These are phyloP conservation scores for Forbesichthys agassizii DNA, from an alignment of 2,113 vertebrate genomes.

Conservation along the genomic window DNA sequence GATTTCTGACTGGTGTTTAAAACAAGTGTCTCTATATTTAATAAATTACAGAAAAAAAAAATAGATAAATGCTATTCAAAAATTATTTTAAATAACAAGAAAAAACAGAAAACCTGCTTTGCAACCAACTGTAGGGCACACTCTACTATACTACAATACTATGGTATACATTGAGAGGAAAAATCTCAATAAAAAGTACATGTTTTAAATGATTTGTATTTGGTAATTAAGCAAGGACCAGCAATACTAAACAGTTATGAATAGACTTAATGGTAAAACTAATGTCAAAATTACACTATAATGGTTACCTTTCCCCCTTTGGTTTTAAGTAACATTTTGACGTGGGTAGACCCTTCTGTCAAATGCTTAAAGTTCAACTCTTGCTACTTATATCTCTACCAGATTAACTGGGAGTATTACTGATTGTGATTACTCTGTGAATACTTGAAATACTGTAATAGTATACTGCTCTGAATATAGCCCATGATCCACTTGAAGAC, in stretches of 20 bases:
- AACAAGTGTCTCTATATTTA: too few species aligned
- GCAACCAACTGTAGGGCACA: too few species aligned
- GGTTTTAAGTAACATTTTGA: background rate
- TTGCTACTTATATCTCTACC: slow-evolving; percentile 16
- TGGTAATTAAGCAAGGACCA: too few species aligned
- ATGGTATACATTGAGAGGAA: background rate
- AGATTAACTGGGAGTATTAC: slow-evolving; percentile 40
- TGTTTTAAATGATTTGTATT: too few species aligned
- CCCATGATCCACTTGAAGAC: slow-evolving; percentile 66
- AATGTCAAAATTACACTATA: background rate
- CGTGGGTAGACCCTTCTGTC: background rate
- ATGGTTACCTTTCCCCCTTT: background rate
- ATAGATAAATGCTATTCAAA: too few species aligned
- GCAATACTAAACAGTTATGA: too few species aligned
- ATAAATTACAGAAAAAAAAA: too few species aligned
- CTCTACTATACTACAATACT: background rate
- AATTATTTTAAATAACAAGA: too few species aligned
- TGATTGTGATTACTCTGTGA: slow-evolving; percentile 80
- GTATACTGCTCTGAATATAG: slow-evolving; percentile 83
- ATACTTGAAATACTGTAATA: slow-evolving; percentile 83
- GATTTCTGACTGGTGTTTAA: too few species aligned
- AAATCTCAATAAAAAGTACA: too few species aligned
- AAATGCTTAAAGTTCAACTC: slow-evolving; percentile 10
- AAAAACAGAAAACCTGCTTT: too few species aligned
- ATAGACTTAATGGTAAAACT: too few species aligned